Conservation (phyloP, 2,797 vertebrate species). For the Falco cherrug region DNA sequence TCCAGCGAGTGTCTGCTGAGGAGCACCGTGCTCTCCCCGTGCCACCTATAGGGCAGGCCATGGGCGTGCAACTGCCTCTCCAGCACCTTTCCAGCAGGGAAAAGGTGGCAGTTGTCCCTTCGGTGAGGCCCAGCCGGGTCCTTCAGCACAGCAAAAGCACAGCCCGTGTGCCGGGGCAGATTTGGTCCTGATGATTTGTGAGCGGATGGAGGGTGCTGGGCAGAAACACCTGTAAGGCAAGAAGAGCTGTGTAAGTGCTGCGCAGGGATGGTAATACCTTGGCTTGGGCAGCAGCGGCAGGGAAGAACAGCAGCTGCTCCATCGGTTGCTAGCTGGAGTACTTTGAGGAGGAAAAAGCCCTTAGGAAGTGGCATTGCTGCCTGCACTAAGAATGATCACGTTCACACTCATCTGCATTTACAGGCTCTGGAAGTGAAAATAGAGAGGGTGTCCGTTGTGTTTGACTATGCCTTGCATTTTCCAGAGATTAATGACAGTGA, state of each 20-base stretch:
- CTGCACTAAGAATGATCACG: rapidly evolving
- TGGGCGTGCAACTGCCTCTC: rapidly evolving
- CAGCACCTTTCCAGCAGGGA: background rate
- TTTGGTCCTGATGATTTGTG: background rate
- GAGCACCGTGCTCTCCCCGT: background rate
- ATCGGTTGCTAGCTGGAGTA: rapidly evolving
- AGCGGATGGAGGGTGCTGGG: background rate
- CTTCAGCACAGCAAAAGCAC: background rate
- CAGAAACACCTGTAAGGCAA: background rate
- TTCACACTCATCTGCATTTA: background rate
- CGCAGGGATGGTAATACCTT: background rate
- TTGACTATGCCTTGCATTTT: background rate
- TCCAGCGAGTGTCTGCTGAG: background rate
- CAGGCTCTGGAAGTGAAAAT: background rate
- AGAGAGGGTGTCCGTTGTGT: background rate
- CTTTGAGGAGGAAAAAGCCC: background rate
- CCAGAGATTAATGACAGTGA: background rate
- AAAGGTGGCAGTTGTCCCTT: background rate
- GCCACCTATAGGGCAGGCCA: background rate
- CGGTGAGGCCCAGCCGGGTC: too few relatives aligned
- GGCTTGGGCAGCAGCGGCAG: background rate
- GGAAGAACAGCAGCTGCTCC: background rate
- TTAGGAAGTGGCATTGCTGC: background rate
- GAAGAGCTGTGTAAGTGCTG: background rate
- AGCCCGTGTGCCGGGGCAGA: rapidly evolving